These are phyloP conservation scores for Ostrea edulis DNA, from an alignment of 1,140 invertebrate genomes.

Conservation along the genomic window DNA sequence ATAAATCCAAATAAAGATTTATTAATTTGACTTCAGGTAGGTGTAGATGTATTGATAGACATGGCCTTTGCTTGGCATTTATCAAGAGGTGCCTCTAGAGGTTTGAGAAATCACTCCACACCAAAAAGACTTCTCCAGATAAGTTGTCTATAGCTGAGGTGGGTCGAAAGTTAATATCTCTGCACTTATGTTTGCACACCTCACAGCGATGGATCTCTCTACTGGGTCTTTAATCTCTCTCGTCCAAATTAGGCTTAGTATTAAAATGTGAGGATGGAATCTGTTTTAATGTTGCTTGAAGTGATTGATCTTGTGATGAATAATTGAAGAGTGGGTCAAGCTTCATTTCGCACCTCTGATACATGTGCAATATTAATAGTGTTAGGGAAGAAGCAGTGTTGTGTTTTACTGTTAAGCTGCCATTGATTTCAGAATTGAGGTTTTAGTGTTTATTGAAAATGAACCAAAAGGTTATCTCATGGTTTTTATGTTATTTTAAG, in stretches of 20 bases:
- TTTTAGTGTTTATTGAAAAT: too few species aligned
- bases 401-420: background rate
- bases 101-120: background rate
- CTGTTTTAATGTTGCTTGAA: background rate
- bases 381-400: background rate
- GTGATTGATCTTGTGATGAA: slow-evolving; percentile 17
- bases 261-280: background rate
- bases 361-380: background rate
- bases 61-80: background rate
- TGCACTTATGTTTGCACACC: background rate
- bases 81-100: background rate
- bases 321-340: background rate
- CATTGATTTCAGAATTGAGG: too few species aligned
- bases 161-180: background rate
- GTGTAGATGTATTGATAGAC: background rate
- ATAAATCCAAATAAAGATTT: too few species aligned
- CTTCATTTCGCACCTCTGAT: background rate
- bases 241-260: background rate
- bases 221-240: background rate
- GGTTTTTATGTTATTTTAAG: too few species aligned
- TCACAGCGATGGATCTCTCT: background rate
- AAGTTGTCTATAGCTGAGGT: background rate
- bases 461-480: too few species aligned
- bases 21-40: background rate
- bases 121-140: background rate